A percentile compares a stretch with the other conserved stretches of the same genome.
phyloP scores from a whole-genome alignment of 2,888 invertebrate species.

The Pocota personata region DNA sequence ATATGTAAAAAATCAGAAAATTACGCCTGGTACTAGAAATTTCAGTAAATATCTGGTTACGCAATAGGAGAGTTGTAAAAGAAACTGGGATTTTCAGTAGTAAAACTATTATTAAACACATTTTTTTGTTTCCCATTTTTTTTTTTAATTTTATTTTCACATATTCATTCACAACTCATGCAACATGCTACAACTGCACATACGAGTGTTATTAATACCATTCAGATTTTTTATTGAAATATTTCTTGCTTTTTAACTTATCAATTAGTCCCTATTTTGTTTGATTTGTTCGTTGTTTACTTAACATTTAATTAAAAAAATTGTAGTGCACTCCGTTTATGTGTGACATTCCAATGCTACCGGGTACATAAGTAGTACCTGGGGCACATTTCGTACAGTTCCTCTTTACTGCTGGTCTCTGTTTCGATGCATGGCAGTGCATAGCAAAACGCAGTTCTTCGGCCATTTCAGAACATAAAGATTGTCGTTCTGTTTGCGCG shows the following conservation, averaged over 20 bases:
- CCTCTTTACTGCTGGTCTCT: slow-evolving; percentile 90
- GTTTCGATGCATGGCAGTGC: slow-evolving; percentile 92
- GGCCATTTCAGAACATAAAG: slow-evolving; percentile 96
- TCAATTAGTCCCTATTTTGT: slow-evolving; percentile 13
- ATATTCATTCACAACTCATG: not conserved
- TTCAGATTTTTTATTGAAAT: not conserved
- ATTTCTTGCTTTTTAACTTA: not conserved
- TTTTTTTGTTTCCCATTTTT: not conserved
- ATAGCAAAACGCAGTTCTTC: slow-evolving; percentile 96
- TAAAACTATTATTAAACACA: no score
- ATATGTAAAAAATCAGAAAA: no score
- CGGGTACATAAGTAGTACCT: slow-evolving; percentile 88
- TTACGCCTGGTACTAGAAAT: no score
- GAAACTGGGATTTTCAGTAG: no score
- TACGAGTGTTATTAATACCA: not conserved
- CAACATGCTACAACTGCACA: not conserved
- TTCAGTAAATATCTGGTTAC: no score
- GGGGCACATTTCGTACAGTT: slow-evolving; percentile 91
- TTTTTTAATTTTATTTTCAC: not conserved
- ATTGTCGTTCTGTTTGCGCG: slow-evolving; percentile 92
- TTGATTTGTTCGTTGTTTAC: not conserved
- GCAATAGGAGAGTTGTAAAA: no score
- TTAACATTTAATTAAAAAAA: slow-evolving; percentile 79
- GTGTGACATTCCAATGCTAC: slow-evolving; percentile 78
- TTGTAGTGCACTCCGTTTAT: slow-evolving; percentile 80